A percentile compares a stretch with the other conserved stretches of the same genome.
These are phyloP conservation scores for Aphrophora alni DNA, from an alignment of 2,888 invertebrate genomes.

Conservation along the genomic window DNA sequence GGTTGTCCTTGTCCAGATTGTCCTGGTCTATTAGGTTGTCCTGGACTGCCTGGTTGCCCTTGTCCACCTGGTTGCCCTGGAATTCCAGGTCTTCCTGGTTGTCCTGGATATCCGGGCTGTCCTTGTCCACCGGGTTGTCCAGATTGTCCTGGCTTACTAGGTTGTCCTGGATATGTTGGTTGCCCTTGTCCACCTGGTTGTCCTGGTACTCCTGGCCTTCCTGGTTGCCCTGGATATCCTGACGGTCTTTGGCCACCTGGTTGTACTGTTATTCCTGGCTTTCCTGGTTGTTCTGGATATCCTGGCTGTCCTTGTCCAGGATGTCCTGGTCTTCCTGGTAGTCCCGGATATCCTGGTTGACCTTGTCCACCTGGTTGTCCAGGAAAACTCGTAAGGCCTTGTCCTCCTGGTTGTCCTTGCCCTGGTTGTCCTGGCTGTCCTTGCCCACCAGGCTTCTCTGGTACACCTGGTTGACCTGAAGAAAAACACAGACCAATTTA, in stretches of 20 bases:
- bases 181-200: conserved; percentile 36
- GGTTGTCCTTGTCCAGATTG: conserved; percentile 40
- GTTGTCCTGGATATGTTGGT: conserved; percentile 53
- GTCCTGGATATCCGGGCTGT: conserved; percentile 53
- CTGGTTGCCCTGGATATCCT: conserved; percentile 57
- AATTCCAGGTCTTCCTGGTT: conserved; percentile 52
- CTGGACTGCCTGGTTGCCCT: conserved; percentile 55
- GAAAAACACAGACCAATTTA: too few relatives aligned
- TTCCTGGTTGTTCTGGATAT: conserved; percentile 30
- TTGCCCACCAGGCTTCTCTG: conserved; percentile 41
- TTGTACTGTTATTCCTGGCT: conserved; percentile 53
- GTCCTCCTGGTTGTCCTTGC: conserved; percentile 37
- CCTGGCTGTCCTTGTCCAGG: conserved; percentile 50
- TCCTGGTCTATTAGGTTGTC: conserved; percentile 54
- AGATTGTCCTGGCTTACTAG: conserved; percentile 57
- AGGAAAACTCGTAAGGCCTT: conserved; percentile 28
- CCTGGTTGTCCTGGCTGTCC: conserved; percentile 44
- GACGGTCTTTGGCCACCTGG: conserved; percentile 51
- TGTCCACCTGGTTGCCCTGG: conserved; percentile 46
- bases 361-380: conserved; percentile 38
- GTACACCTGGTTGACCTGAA: conserved; percentile 49
- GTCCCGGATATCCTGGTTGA: conserved; percentile 43
- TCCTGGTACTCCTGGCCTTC: conserved; percentile 52
- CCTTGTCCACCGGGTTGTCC: conserved; percentile 50
- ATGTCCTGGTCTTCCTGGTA: conserved; percentile 49